Conservation (phyloP, 1,140 invertebrate species). For the Apis dorsata region DNA sequence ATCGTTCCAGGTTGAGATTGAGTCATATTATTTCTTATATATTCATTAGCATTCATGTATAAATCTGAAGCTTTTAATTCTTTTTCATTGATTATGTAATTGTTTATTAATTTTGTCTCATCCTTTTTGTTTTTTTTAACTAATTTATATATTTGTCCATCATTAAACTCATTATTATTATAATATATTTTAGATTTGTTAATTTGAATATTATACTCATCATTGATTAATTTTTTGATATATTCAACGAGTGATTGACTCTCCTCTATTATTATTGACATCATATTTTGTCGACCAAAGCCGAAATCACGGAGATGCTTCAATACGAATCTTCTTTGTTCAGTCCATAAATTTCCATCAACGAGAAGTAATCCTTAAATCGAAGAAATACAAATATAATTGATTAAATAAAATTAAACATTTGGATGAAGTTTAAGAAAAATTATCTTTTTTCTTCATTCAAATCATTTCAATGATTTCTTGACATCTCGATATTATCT, state of each 20-base stretch:
- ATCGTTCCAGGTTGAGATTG: conserved; percentile 73
- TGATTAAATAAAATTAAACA: not conserved
- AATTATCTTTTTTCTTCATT: no score
- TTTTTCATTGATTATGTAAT: not conserved
- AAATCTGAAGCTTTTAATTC: conserved; percentile 69
- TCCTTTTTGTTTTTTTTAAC: conserved; percentile 40
- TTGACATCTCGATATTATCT: no score
- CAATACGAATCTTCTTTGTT: conserved; percentile 90
- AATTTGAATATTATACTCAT: conserved; percentile 29
- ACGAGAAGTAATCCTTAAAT: conserved; percentile 83
- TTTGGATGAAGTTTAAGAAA: not conserved
- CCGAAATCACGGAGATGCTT: conserved; percentile 90
- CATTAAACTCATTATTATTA: conserved; percentile 52
- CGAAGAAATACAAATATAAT: conserved; percentile 5
- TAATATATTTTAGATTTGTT: not conserved
- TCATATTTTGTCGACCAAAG: conserved; percentile 89
- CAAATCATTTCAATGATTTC: no score
- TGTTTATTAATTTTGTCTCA: conserved; percentile 29
- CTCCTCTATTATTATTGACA: conserved; percentile 85
- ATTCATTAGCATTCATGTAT: conserved; percentile 73
- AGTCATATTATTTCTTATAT: conserved; percentile 66
- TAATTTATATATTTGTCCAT: conserved; percentile 70
- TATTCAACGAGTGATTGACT: conserved; percentile 82
- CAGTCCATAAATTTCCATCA: conserved; percentile 90
- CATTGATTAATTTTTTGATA: conserved; percentile 76